Evolutionary conservation across 2,113 vertebrate genomes (phyloP), one percentile per base, ranked within the genome.

Genomic region (Corapipo altera): DNA sequence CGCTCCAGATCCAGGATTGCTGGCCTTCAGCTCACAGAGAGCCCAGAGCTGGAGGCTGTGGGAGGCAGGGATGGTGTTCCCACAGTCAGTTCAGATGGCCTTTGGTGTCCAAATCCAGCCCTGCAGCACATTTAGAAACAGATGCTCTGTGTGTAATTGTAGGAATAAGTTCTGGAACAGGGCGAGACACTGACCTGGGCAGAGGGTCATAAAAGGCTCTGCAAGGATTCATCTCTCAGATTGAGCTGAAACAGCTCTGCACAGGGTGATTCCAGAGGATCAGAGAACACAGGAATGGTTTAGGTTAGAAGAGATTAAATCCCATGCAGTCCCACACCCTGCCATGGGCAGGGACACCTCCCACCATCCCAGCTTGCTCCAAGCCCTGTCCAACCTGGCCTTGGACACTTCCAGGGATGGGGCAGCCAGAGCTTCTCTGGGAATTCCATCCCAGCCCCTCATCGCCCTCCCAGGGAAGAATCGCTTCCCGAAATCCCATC

Each of bases 41-140:
- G 27, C 15, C 52, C 16, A 5, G 52, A 54, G 51, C 58, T 62
- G 74, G 35, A n/a, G 21, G 64, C 66, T 44, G 13, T 5, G 22
- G 3, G 30, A 1, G 2, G 13, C 41, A 24, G 48, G 1, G 9
- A 8, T 7, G 19, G 28, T 2, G 26, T 10, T 32, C 24, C 62
- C 69, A 15, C 18, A 8, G 32, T 8, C 8, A 2, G 44, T 9
- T 22, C 72, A 4, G 33, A 62, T 39, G 35, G 23, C 65, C 92
- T 48, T 73, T 22, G 82, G 59, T 71, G 85, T 83, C 62, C 66
- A n/a, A 41, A 64, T 22, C 71, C 86, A 49, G 67, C 39, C 54
- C 91, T 37, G 7, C 52, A 78, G 43, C 35, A 7, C n/a, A 37
- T 70, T 94, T 43, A 58, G 11, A 52, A 82, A 73, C 54, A 70